Percentiles rank a stretch among this genome's conserved stretches.
Conservation (phyloP, 2,113 vertebrate genomes). For the Pachycephala philippinensis region DNA sequence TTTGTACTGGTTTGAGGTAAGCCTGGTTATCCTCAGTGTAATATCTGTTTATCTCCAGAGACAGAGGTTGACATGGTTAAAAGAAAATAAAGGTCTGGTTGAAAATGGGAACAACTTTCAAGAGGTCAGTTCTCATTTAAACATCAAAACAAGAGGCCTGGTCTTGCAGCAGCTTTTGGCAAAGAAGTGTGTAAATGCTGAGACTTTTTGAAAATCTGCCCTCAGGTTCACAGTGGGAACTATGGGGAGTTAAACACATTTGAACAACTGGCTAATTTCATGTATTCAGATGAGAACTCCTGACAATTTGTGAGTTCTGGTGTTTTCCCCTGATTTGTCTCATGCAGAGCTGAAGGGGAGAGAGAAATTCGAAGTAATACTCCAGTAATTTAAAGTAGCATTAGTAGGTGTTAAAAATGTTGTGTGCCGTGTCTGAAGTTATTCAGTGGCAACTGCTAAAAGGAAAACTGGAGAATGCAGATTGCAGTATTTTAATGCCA, state of each 20-base stretch:
- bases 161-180: background rate
- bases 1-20: background rate
- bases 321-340: background rate
- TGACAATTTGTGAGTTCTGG: background rate
- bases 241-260: background rate
- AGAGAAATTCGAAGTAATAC: background rate
- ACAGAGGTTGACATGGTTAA: no score
- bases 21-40: background rate
- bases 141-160: background rate
- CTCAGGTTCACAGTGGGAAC: background rate
- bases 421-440: background rate
- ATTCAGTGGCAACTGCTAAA: background rate
- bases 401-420: background rate
- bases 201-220: background rate
- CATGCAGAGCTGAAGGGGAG: background rate
- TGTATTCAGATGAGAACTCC: background rate
- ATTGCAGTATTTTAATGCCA: background rate
- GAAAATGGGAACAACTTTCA: background rate
- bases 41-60: background rate
- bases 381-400: background rate
- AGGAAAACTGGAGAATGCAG: background rate
- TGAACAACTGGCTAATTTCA: background rate
- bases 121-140: background rate
- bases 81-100: accelerated
- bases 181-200: background rate